Percentiles rank a stretch among this genome's conserved stretches.
Conservation (phyloP, 2,888 invertebrate genomes). For the Hyles lineata region DNA sequence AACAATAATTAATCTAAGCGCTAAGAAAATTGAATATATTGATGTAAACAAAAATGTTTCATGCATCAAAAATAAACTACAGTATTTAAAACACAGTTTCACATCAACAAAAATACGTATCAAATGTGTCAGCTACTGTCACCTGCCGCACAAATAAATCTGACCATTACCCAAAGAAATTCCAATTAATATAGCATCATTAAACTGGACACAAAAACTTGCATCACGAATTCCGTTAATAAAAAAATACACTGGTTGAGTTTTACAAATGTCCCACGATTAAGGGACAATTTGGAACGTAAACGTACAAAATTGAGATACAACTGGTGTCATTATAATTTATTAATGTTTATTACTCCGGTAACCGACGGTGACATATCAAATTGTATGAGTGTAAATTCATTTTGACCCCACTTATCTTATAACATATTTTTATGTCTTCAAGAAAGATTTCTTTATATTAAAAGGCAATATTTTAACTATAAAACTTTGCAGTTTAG, state of each 20-base stretch:
- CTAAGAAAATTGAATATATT: too few species aligned
- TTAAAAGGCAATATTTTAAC: too few species aligned
- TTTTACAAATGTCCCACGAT: constrained; percentile 34
- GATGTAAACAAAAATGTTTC: too few species aligned
- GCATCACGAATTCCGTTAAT: neutral
- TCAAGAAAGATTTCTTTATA: too few species aligned
- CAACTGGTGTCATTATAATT: constrained; percentile 6
- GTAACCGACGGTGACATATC: constrained; percentile 1
- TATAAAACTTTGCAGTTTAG: too few species aligned
- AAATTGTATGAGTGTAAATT: too few species aligned
- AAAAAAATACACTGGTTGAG: constrained; percentile 28
- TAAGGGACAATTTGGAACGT: constrained; percentile 7
- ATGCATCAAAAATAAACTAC: neutral
- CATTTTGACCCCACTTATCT: too few species aligned
- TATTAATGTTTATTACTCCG: neutral
- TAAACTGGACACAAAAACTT: constrained; percentile 9
- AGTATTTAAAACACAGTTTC: neutral
- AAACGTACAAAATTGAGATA: neutral
- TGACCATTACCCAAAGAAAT: constrained; percentile 1
- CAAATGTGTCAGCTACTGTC: constrained; percentile 5
- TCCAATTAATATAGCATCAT: constrained; percentile 15
- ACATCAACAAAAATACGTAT: constrained; percentile 3
- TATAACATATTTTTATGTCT: too few species aligned
- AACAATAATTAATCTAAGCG: too few species aligned
- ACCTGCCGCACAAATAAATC: neutral